Base-by-base conservation (phyloP, 2,113 vertebrate species). In the Cavia aperea region DNA sequence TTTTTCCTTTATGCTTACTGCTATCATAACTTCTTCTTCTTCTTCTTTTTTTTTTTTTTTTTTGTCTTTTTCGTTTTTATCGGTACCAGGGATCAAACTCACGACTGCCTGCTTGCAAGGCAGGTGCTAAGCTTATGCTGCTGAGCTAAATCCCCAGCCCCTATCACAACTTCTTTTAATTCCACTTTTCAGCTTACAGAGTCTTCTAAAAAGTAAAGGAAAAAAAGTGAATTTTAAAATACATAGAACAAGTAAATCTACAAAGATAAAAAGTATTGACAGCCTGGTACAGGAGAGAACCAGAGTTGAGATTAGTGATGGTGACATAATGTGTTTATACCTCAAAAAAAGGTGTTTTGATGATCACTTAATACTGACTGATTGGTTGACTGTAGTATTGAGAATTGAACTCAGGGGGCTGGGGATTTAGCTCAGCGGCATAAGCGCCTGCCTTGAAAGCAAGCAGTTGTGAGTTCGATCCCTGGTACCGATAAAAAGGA, bases 141-240 rank as follows among this genome's bases (percentile, higher is more conserved):
- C 39, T 39, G 39, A 39, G 39, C 39, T 39, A 39, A 39, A 39
- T 39, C 39, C 39, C 39, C 39, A 39, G 39, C 39, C 39, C 39
- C 21, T 54, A 63, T 33, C 77, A 90, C 11, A 63, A 66, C 43
- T 1, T 11, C 14, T 77, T 63, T 14, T 39, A 81, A 92, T 77
- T 88, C 62, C 36, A 72, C 83, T 92, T 86, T 68, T 10, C 31
- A 73, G 68, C 54, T 95, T 91, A 82, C 78, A 93, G 66, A 82
- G 14, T 83, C 66, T 93, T 88, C 81, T 43, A 77, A 88, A 91
- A 88, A 60, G 19, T 65, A 14, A 89, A 70, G 26, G 4, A 24
- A 60, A 23, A 49, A 49, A 81, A 39, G 7, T 88, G 23, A 93
- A 91, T 89, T 87, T 39, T 79, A 83, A 93, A 95, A 73, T 92